Percentiles rank a stretch among this genome's conserved stretches.
Evolutionary conservation across 2,113 vertebrate species (phyloP).

Genomic region (Leptobrachium ailaonicum): DNA sequence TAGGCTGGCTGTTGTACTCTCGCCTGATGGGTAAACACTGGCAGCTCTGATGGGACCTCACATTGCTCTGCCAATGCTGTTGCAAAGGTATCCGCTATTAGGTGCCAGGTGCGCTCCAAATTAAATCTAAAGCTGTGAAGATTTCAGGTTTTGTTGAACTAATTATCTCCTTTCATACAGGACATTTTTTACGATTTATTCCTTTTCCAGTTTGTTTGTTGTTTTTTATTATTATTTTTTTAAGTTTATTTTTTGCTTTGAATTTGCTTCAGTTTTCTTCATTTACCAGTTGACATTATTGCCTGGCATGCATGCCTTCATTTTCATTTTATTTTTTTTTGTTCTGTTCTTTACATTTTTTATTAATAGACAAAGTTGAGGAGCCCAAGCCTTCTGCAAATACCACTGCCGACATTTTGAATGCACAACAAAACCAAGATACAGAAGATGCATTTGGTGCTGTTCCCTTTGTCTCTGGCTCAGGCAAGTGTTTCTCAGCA

Average conservation of each 20-base stretch:
- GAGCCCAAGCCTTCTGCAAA: slow-evolving; percentile 77
- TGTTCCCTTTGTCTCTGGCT: slow-evolving; percentile 87
- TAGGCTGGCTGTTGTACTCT: too few species aligned
- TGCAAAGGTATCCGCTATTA: too few species aligned
- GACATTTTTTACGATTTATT: too few species aligned
- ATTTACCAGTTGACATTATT: background rate
- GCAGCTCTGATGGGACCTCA: too few species aligned
- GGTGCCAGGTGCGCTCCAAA: too few species aligned
- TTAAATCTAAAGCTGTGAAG: too few species aligned
- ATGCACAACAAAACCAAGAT: slow-evolving; percentile 69
- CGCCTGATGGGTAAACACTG: too few species aligned
- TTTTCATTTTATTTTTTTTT: slow-evolving; percentile 63
- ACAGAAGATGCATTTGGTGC: slow-evolving; percentile 93
- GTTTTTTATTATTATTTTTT: background rate
- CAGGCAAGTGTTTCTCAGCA: slow-evolving; percentile 86
- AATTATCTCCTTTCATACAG: too few species aligned
- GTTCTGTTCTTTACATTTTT: slow-evolving; percentile 63
- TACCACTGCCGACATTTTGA: slow-evolving; percentile 65
- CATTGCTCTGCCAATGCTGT: too few species aligned
- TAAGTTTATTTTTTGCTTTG: background rate
- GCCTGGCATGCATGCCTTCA: slow-evolving; percentile 21
- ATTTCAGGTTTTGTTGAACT: too few species aligned
- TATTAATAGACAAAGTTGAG: slow-evolving; percentile 82
- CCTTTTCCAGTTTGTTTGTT: too few species aligned
- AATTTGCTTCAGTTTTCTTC: background rate